Conservation (phyloP, 2,888 invertebrate genomes). For the Eurytoma californica region DNA sequence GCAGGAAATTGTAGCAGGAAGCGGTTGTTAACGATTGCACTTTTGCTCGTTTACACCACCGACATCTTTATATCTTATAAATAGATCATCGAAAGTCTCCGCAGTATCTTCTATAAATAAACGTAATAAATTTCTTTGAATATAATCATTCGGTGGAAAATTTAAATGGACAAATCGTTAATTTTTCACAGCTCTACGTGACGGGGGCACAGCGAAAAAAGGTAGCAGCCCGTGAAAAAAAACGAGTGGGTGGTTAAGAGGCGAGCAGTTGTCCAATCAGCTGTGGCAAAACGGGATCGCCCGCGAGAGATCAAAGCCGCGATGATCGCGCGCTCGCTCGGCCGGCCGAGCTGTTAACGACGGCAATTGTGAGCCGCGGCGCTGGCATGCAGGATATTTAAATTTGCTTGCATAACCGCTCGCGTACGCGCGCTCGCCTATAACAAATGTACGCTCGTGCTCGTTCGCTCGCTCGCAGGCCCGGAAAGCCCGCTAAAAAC, state of each 20-base stretch:
- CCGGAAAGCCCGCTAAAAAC: constrained; percentile 71
- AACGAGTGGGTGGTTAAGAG: not conserved
- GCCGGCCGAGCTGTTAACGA: constrained; percentile 53
- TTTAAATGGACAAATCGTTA: too few relatives aligned
- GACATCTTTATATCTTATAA: too few relatives aligned
- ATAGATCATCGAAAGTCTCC: too few relatives aligned
- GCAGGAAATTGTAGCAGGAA: too few relatives aligned
- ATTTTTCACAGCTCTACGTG: too few relatives aligned
- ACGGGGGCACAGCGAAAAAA: not conserved
- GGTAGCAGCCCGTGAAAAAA: too few relatives aligned
- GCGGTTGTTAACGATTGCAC: too few relatives aligned
- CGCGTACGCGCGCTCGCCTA: constrained; percentile 25
- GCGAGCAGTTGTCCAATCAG: constrained; percentile 42
- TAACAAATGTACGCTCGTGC: constrained; percentile 53
- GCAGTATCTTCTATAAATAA: too few relatives aligned
- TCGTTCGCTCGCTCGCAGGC: constrained; percentile 60
- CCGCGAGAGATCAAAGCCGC: not conserved
- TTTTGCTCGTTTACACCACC: too few relatives aligned
- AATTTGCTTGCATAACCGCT: constrained; percentile 71
- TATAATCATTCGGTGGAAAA: too few relatives aligned
- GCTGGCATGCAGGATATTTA: constrained; percentile 65
- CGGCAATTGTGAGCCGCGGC: constrained; percentile 56
- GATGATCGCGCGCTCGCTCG: not conserved
- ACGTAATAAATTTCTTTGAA: too few relatives aligned
- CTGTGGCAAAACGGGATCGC: constrained; percentile 51